Evolutionary conservation across 2,113 vertebrate genomes (phyloP).

Genomic region (Scomber scombrus): DNA sequence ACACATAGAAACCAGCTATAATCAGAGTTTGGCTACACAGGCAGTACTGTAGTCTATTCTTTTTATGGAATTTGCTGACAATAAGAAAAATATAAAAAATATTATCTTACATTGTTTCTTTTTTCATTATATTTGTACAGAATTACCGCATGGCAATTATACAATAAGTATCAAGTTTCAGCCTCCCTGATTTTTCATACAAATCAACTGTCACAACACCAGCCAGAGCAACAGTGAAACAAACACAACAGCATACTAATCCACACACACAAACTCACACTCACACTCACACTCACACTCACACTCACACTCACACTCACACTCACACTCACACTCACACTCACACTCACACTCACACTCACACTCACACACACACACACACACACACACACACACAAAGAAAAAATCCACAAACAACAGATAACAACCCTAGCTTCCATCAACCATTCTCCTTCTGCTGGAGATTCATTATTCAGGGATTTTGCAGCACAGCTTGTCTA

Average conservation of each 20-base stretch:
- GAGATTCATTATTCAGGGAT: slow-evolving; percentile 76
- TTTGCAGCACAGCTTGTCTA: slow-evolving; percentile 64
- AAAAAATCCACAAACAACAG: slow-evolving; percentile 24
- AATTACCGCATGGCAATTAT: not conserved
- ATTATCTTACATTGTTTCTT: too few species aligned
- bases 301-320: not conserved
- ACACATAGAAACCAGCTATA: too few species aligned
- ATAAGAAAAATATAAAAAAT: too few species aligned
- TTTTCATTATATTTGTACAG: not conserved
- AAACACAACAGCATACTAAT: slow-evolving; percentile 41
- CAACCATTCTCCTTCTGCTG: slow-evolving; percentile 56
- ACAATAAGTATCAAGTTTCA: not conserved
- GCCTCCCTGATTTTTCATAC: not conserved
- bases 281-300: not conserved
- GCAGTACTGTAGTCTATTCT: too few species aligned
- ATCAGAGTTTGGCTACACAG: too few species aligned
- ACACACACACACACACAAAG: not conserved
- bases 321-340: not conserved
- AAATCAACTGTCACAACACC: slow-evolving; percentile 3
- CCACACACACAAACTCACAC: not conserved
- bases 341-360: not conserved
- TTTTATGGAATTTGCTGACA: too few species aligned
- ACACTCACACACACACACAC: slow-evolving; percentile 9
- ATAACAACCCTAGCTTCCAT: slow-evolving; percentile 10
- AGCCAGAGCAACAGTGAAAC: slow-evolving; percentile 7